A percentile compares a stretch with the other conserved stretches of the same genome.
These are phyloP conservation scores for Tetropium fuscum DNA, from an alignment of 2,888 invertebrate genomes.

Conservation along the genomic window DNA sequence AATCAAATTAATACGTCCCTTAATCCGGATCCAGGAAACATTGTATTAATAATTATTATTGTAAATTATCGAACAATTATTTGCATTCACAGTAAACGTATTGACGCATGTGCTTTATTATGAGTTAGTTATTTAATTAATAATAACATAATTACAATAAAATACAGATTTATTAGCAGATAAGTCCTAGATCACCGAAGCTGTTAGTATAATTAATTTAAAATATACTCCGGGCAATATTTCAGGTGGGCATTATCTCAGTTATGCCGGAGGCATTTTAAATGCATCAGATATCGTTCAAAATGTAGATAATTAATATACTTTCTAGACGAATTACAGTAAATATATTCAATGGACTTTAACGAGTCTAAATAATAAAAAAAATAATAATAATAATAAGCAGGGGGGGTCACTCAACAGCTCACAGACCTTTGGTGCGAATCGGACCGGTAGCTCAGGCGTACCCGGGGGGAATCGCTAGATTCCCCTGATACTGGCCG, in stretches of 20 bases:
- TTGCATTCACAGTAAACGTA: conserved; percentile 7
- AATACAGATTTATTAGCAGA: conserved; percentile 12
- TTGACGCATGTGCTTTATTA: conserved; percentile 11
- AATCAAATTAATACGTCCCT: conserved; percentile 5
- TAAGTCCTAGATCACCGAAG: background rate
- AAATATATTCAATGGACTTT: too few species aligned
- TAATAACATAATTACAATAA: background rate
- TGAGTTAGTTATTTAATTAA: conserved; percentile 19
- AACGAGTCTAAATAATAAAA: too few species aligned
- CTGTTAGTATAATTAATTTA: background rate
- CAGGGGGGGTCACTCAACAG: too few species aligned
- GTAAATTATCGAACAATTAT: conserved; percentile 6
- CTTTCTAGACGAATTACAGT: too few species aligned
- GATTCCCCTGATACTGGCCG: too few species aligned
- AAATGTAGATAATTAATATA: too few species aligned
- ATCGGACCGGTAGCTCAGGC: too few species aligned
- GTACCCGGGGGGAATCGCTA: too few species aligned
- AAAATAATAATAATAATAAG: too few species aligned
- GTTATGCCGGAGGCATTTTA: too few species aligned
- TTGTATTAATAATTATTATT: background rate
- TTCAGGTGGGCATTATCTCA: conserved; percentile 11
- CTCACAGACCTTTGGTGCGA: too few species aligned
- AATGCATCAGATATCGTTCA: too few species aligned
- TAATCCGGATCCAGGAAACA: conserved; percentile 25
- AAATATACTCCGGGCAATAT: conserved; percentile 1